Evolutionary conservation across 2,113 vertebrate genomes (phyloP).

Genomic region (Dermatemys mawii): DNA sequence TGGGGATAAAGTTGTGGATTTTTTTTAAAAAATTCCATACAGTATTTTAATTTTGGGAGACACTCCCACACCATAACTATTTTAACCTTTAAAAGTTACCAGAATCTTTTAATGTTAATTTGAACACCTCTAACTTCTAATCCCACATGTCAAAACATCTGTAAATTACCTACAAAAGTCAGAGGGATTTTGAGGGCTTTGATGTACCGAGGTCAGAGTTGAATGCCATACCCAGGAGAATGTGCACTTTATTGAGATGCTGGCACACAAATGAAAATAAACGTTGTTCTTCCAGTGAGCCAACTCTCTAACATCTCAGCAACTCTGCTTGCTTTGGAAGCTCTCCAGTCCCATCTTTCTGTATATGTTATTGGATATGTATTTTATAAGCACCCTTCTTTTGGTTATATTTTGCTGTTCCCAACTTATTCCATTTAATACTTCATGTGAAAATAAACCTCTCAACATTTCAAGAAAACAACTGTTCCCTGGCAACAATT

Average conservation of each 20-base stretch:
- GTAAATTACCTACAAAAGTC: background rate
- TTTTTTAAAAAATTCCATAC: background rate
- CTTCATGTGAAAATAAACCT: slow-evolving; percentile 55
- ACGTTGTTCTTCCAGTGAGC: slow-evolving; percentile 52
- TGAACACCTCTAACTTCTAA: background rate
- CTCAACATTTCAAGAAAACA: slow-evolving; percentile 46
- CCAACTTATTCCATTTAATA: slow-evolving; percentile 56
- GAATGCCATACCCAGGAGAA: slow-evolving; percentile 12
- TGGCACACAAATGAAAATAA: slow-evolving; percentile 68
- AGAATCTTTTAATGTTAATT: background rate
- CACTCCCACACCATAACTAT: background rate
- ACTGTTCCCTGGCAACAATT: slow-evolving; percentile 45
- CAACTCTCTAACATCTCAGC: slow-evolving; percentile 66
- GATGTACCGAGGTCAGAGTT: background rate
- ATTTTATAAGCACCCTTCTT: slow-evolving; percentile 26
- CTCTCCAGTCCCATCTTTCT: slow-evolving; percentile 75
- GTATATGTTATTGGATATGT: slow-evolving; percentile 49
- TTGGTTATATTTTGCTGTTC: background rate
- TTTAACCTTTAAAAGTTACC: background rate
- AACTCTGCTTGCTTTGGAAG: slow-evolving; percentile 75
- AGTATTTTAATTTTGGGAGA: background rate
- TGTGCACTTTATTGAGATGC: background rate
- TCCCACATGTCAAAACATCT: background rate
- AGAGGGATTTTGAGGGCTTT: background rate
- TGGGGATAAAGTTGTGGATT: background rate